Base-by-base conservation (phyloP, 2,888 invertebrate genomes). In the Cremastinae sp. region DNA sequence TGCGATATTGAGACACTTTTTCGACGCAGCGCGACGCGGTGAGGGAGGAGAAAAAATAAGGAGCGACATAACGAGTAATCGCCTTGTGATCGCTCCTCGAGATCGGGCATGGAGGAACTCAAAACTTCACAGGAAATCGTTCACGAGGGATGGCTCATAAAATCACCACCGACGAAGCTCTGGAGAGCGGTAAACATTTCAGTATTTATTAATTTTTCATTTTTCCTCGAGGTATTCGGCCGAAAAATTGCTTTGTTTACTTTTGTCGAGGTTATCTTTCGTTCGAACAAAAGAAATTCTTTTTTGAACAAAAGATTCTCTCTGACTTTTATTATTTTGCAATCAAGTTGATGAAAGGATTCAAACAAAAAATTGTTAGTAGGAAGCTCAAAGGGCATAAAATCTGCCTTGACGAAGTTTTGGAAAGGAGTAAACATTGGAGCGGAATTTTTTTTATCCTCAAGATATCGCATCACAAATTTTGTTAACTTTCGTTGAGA, bases 141-240 rank as follows among this genome's bases (percentile, higher is more conserved):
- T 81, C 94, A 95, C 88, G 96, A 96, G 91, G 98, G 98, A 79
- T 98, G 97, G 97, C 92, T 98, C 85, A 97, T 96, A 77, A 98
- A 98, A 92, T 98, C 98, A 74, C 98, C 98, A 83, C 98, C 98
- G 75, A 94, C 96, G 74, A 97, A 96, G 91, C 94, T 97, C 88
- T 97, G 96, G 94, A 94, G 96, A 93, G 97, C 97, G 90, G 98
- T 98, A 93, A 95, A 96, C 94, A 53, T 20, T 8, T 35, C 39
- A 16, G 18, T 2, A 22, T 14, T 73, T 65, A 5, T 16, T 35
- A 7, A 0, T 51, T 49, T 37, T 20, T 51, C 43, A 61, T 47
- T 68, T 66, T 53, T 51, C 9, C 2, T 5, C 55, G 14, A 14
- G 1, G 9, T 5, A 45, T 47, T 47, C 9, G 0, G 8, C 9